These are phyloP conservation scores for Dicrostonyx torquatus DNA, from an alignment of 2,797 vertebrate species.

Conservation along the genomic window DNA sequence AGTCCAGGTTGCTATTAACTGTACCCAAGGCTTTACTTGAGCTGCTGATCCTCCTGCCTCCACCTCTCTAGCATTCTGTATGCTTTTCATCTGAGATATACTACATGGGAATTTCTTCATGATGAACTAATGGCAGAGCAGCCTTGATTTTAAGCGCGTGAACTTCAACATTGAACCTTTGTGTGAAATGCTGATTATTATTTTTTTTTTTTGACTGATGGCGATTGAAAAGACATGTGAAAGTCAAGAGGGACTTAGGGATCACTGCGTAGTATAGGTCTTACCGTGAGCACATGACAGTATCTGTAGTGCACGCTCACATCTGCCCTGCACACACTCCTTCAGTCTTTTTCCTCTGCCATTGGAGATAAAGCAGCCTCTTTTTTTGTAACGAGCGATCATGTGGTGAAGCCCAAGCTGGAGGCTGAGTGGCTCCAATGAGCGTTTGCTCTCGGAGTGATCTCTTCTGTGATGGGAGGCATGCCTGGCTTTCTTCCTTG, in stretches of 20 bases:
- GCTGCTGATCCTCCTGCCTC: neutral
- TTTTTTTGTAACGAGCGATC: neutral
- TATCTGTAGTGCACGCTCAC: fast-evolving
- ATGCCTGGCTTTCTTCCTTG: neutral
- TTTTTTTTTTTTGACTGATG: neutral
- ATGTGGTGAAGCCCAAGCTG: neutral
- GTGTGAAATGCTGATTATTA: neutral
- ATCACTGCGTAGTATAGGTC: fast-evolving
- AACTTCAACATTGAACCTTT: neutral
- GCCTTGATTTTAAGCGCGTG: neutral
- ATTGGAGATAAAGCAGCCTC: neutral
- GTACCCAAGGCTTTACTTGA: neutral
- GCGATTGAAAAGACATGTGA: neutral
- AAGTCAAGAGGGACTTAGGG: neutral
- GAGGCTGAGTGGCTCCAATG: neutral
- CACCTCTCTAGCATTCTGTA: no score
- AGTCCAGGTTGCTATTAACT: neutral
- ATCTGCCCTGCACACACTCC: neutral
- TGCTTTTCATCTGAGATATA: neutral
- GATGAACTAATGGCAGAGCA: neutral
- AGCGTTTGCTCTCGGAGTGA: neutral
- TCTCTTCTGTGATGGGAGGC: neutral
- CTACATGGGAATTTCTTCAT: neutral
- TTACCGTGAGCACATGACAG: fast-evolving
- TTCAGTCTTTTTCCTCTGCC: neutral